Evolutionary conservation across 2,797 vertebrate species (phyloP).

Genomic region (Acanthiza pusilla): DNA sequence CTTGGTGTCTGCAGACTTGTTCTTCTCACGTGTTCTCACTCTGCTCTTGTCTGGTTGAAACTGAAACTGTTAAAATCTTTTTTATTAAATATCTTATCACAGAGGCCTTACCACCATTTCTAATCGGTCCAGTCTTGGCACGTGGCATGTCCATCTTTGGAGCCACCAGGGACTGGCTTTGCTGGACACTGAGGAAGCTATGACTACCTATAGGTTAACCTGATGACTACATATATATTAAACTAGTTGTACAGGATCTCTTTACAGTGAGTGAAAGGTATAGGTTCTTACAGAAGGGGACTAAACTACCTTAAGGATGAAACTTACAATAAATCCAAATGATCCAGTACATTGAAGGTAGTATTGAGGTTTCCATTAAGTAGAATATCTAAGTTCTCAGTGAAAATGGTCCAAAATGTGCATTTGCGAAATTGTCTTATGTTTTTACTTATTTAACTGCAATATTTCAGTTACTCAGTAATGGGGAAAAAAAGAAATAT

Average conservation of each 20-base stretch:
- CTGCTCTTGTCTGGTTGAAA: not conserved
- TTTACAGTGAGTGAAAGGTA: not conserved
- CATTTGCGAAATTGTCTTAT: not conserved
- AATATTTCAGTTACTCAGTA: not conserved
- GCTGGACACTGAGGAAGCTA: not conserved
- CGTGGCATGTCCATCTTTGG: fast-evolving
- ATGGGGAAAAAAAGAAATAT: not conserved
- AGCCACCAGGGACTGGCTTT: not conserved
- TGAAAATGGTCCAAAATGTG: not conserved
- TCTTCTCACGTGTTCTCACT: not conserved
- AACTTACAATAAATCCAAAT: not conserved
- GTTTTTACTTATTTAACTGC: not conserved
- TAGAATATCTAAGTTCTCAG: not conserved
- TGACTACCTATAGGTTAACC: not conserved
- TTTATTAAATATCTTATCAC: not conserved
- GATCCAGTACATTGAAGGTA: not conserved
- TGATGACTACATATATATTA: not conserved
- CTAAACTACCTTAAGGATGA: not conserved
- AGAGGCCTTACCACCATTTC: not conserved
- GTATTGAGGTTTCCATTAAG: not conserved
- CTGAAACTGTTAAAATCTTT: no score
- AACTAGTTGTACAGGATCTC: not conserved
- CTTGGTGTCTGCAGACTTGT: not conserved
- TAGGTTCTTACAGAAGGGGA: not conserved
- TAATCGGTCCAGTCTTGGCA: not conserved